Conservation (phyloP, 1,140 invertebrate genomes). For the Trinorchestia longiramus region DNA sequence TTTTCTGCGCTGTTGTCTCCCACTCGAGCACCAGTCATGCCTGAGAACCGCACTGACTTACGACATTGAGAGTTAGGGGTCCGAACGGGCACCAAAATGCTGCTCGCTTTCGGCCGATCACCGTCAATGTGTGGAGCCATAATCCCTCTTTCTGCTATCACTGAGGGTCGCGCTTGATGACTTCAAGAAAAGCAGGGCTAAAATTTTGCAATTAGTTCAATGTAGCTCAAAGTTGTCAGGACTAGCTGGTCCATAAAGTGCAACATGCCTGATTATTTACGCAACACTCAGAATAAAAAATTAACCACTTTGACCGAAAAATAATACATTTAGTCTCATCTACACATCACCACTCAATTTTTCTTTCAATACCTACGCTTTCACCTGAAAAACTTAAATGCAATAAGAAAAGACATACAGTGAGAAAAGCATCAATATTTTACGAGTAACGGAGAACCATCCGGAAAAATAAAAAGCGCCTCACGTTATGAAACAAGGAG, state of each 20-base stretch:
- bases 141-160: neutral
- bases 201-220: neutral
- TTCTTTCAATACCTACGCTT: neutral
- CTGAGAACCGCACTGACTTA: slow-evolving; percentile 26
- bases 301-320: neutral
- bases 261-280: neutral
- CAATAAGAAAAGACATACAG: neutral
- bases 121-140: slow-evolving; percentile 17
- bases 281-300: neutral
- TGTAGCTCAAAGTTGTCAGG: neutral
- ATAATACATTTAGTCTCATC: neutral
- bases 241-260: neutral
- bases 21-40: slow-evolving; percentile 20
- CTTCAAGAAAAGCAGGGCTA: neutral
- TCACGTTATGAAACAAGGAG: neutral
- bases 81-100: slow-evolving; percentile 40
- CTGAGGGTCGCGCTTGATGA: neutral
- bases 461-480: neutral
- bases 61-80: neutral
- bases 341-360: neutral
- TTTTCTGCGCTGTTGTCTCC: slow-evolving; percentile 13
- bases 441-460: neutral
- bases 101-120: slow-evolving; percentile 37
- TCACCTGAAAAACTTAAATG: neutral
- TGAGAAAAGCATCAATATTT: neutral